Base-by-base conservation (phyloP, 2,113 vertebrate genomes). In the Dunckerocampus dactyliophorus region DNA sequence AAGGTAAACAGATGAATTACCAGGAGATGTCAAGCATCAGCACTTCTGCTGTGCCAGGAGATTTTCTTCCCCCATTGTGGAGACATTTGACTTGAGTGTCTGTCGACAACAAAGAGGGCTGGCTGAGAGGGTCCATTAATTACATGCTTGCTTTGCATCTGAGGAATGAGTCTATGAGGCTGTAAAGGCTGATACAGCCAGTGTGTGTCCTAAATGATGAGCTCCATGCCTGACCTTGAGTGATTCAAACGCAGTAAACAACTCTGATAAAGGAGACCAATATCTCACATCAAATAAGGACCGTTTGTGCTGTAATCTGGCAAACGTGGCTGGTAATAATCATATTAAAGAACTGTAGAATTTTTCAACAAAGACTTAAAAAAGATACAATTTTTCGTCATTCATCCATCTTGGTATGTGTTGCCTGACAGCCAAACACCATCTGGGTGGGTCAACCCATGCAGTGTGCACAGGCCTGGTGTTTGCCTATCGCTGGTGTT, bases 91-190 rank as follows among this genome's bases (percentile, higher is more conserved):
- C 85, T 88, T 75, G 82, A 86, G 83, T 83, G 85, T 85, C 84
- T 88, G 83, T 83, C 56, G 80, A 87, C 85, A 86, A 88, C 89
- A 85, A 87, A 88, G 87, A 82, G 82, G 81, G 82, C 64, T 76
- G 79, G 78, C 73, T 84, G 79, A 87, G 82, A 85, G 83, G 74
- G 64, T 85, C 83, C 87, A 87, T 88, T 87, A 88, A 86, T 88
- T 85, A 88, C 83, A 85, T 83, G 85, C 87, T 88, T 87, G 81
- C 86, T 87, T 88, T 86, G 85, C 82, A 84, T 83, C 74, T 75
- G 79, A 81, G 81, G 73, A 85, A 74, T 59, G 81, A 86, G 75
- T 76, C 76, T 75, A 76, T 79, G 82, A 81, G 53, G 79, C 77
- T 73, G 68, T 45, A 72, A 73, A 77, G 85, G 82, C 80, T 88